Percentiles rank a stretch among this genome's conserved stretches.
Evolutionary conservation across 2,113 vertebrate species (phyloP).

Genomic region (Xiphophorus couchianus): DNA sequence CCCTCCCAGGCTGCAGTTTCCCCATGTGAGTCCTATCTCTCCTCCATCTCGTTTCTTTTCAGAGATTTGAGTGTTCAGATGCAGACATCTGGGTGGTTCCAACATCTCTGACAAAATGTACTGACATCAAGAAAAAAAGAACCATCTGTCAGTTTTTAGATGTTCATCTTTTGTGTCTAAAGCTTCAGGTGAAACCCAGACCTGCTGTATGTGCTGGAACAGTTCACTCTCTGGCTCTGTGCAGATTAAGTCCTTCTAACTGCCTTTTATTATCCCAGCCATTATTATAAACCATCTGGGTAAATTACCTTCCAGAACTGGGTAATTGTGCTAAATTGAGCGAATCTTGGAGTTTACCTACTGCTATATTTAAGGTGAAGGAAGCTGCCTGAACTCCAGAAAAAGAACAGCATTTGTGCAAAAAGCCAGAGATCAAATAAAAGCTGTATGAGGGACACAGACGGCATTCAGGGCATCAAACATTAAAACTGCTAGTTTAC

Average conservation of each 20-base stretch:
- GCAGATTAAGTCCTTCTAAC: conserved; percentile 15
- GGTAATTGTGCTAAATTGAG: conserved; percentile 70
- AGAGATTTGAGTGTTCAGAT: conserved; percentile 48
- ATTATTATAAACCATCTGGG: conserved; percentile 53
- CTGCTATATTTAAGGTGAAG: conserved; percentile 52
- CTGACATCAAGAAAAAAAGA: not conserved
- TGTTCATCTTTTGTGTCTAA: conserved; percentile 10
- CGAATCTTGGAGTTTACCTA: conserved; percentile 26
- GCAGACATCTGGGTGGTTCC: conserved; percentile 31
- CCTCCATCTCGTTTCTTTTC: conserved; percentile 47
- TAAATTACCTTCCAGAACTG: conserved; percentile 60
- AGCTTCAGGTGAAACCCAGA: not conserved
- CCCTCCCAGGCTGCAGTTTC: conserved; percentile 30
- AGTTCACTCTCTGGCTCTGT: not conserved
- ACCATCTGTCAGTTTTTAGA: conserved; percentile 3
- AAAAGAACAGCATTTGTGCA: conserved; percentile 20
- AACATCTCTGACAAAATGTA: conserved; percentile 26
- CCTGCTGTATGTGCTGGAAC: not conserved
- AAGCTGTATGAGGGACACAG: conserved; percentile 10
- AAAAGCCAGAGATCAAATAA: conserved; percentile 27
- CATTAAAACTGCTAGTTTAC: conserved; percentile 19
- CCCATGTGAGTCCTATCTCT: conserved; percentile 33
- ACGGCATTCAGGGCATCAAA: conserved; percentile 1
- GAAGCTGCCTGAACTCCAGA: conserved; percentile 18
- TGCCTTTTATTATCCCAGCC: conserved; percentile 42